Evolutionary conservation across 2,113 vertebrate species (phyloP).

Genomic region (Halichoerus grypus): DNA sequence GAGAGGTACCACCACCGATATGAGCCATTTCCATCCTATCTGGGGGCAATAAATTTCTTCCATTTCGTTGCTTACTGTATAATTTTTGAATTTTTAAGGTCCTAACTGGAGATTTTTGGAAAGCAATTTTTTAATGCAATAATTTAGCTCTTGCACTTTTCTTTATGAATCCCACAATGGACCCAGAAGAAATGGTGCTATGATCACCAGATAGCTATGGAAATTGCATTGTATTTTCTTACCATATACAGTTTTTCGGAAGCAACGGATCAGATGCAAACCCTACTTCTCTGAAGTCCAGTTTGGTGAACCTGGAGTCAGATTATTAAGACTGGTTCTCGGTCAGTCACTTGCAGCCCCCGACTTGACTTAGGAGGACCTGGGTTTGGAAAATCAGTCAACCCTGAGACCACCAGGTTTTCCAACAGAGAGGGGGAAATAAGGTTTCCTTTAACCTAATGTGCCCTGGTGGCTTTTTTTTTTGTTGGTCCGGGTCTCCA

Average conservation of each 20-base stretch:
- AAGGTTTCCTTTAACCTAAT: slow-evolving; percentile 62
- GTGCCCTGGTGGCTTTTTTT: background rate
- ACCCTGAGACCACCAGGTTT: background rate
- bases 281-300: slow-evolving; percentile 24
- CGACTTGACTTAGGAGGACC: slow-evolving; percentile 16
- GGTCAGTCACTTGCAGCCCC: background rate
- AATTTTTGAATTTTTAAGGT: background rate
- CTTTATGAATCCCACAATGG: background rate
- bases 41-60: background rate
- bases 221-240: background rate
- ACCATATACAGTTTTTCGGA: background rate
- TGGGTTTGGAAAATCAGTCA: background rate
- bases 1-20: fast-evolving
- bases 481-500: background rate
- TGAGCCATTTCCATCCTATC: background rate
- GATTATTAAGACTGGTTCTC: fast-evolving
- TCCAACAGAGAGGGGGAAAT: slow-evolving; percentile 22
- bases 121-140: background rate
- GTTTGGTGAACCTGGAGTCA: background rate
- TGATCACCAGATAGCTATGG: background rate
- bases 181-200: background rate
- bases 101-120: slow-evolving; percentile 1
- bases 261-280: background rate
- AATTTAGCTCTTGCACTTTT: background rate
- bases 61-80: background rate